Evolutionary conservation across 2,797 vertebrate genomes (phyloP), one percentile per base, ranked within the genome.

Genomic region (Denticeps clupeoides): DNA sequence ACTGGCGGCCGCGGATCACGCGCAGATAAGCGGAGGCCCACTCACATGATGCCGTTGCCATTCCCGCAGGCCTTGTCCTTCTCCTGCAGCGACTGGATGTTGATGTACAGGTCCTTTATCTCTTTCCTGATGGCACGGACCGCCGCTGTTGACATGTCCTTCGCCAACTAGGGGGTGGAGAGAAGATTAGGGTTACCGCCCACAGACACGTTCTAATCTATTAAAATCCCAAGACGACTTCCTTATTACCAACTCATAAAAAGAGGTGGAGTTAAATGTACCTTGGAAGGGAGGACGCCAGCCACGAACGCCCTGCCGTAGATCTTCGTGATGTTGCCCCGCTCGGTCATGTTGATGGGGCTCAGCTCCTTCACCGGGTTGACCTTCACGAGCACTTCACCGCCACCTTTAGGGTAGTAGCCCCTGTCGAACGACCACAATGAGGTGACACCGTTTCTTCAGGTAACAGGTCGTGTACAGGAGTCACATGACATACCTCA

Each of bases 371-470:
- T 93, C 49, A 93, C 70, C 1, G 95, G 91, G n/a, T 84, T 84
- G 49, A 90, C 84, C n/a, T 62, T 85, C 47, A 88, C 63, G 37
- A 80, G 24, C 49, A 97, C 84, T 71, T 95, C 90, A 5, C 95
- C 95, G 0, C 95, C 92, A 4, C 95, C 95, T 61, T 89, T 89
- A 26, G 95, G 94, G 61, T 96, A 97, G 74, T 92, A 99, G 12
- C 93, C 94, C 66, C 94, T 99, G 11, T n/a, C n/a, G n/a, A n/a
- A n/a, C n/a, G n/a, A n/a, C n/a, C n/a, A n/a, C n/a, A n/a, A n/a
- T n/a, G n/a, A n/a, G n/a, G n/a, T n/a, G n/a, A n/a, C n/a, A n/a
- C n/a, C n/a, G n/a, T n/a, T n/a, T n/a, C n/a, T n/a, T n/a, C n/a
- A n/a, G n/a, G n/a, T n/a, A n/a, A n/a, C n/a, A n/a, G n/a, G n/a